A percentile compares a stretch with the other conserved stretches of the same genome.
Evolutionary conservation across 2,797 vertebrate species (phyloP).

Genomic region (Hippoglossus hippoglossus): DNA sequence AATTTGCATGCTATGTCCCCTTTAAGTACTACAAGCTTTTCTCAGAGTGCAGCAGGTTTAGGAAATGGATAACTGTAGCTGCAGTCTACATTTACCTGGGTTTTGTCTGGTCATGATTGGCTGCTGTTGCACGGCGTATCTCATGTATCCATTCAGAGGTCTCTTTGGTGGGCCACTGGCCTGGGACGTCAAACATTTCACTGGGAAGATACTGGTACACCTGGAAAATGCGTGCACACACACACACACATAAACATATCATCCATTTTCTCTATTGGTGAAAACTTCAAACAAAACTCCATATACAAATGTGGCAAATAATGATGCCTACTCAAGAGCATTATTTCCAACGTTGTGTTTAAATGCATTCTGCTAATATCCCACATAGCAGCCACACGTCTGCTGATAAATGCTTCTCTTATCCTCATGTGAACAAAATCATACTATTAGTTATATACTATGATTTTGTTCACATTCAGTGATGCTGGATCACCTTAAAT

Average conservation of each 20-base stretch:
- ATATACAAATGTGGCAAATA: neutral
- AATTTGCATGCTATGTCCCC: no score
- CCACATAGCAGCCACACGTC: neutral
- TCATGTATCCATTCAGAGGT: constrained; percentile 72
- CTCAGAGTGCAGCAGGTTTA: neutral
- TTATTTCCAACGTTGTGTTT: neutral
- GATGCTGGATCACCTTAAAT: no score
- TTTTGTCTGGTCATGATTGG: constrained; percentile 41
- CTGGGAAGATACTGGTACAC: constrained; percentile 46
- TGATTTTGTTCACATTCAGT: no score
- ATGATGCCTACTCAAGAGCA: neutral
- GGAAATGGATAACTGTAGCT: neutral
- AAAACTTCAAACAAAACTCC: neutral
- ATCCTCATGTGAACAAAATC: no score
- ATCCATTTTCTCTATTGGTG: neutral
- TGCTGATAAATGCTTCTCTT: neutral
- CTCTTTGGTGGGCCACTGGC: constrained; percentile 65
- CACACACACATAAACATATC: neutral
- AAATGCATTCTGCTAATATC: neutral
- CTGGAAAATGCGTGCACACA: constrained; percentile 10
- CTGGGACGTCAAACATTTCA: constrained; percentile 57
- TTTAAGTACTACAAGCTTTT: neutral
- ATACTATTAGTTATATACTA: no score
- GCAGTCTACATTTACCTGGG: constrained; percentile 61
- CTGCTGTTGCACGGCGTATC: constrained; percentile 61